These are phyloP conservation scores for Eutolmus rufibarbis DNA, from an alignment of 2,888 invertebrate species.

Conservation along the genomic window DNA sequence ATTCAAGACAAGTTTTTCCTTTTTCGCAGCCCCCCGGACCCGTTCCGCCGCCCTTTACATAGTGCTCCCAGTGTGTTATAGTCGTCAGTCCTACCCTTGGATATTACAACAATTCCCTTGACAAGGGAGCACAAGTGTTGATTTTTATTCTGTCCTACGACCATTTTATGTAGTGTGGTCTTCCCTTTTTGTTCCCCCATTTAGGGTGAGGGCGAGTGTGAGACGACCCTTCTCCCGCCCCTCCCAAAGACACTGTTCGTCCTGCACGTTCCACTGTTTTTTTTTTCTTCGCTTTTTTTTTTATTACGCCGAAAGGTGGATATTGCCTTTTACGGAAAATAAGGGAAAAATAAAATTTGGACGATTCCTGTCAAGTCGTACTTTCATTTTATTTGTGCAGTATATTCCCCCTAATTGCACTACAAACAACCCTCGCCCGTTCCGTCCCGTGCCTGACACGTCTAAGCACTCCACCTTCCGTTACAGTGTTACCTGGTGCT, in stretches of 20 bases:
- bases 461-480: neutral
- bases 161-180: conserved; percentile 37
- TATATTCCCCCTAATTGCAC: conserved; percentile 21
- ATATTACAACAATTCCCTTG: conserved; percentile 38
- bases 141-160: conserved; percentile 39
- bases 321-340: conserved; percentile 12
- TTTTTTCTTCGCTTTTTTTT: neutral
- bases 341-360: conserved; percentile 26
- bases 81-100: conserved; percentile 21
- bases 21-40: neutral
- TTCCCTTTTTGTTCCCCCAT: conserved; percentile 7
- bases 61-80: conserved; percentile 25
- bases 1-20: conserved; percentile 34
- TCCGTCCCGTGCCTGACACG: conserved; percentile 11
- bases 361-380: conserved; percentile 18
- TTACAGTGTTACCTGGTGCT: conserved; percentile 15
- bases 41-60: neutral
- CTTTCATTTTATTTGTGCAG: conserved; percentile 6
- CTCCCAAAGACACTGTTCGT: neutral
- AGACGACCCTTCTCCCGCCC: neutral
- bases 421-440: conserved; percentile 2
- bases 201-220: neutral
- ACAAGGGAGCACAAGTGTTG: conserved; percentile 36
- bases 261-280: neutral
- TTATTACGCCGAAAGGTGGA: conserved; percentile 29